Conservation (phyloP, 2,888 invertebrate species). For the Laothoe populi region DNA sequence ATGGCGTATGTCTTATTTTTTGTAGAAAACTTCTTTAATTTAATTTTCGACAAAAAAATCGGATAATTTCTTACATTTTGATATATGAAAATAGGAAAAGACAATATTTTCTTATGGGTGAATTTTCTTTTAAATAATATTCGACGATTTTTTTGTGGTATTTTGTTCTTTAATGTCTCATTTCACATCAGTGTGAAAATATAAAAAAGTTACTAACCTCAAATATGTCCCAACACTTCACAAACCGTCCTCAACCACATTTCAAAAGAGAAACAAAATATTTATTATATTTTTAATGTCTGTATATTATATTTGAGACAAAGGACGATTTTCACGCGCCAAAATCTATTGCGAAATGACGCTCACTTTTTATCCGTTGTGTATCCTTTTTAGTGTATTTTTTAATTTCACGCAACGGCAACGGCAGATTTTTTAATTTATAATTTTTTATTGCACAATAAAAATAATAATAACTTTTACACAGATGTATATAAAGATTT, state of each 20-base stretch:
- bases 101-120: too few species aligned
- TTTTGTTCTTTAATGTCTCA: too few species aligned
- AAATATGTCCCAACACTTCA: constrained; percentile 33
- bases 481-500: constrained; percentile 46
- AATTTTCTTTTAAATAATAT: too few species aligned
- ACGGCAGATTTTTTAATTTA: constrained; percentile 47
- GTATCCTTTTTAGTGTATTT: constrained; percentile 61
- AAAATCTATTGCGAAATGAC: constrained; percentile 43
- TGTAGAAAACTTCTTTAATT: background rate
- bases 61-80: too few species aligned
- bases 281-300: constrained; percentile 30
- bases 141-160: too few species aligned
- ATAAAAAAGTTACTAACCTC: constrained; percentile 35
- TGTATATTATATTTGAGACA: constrained; percentile 21
- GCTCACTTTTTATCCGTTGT: constrained; percentile 57
- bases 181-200: background rate
- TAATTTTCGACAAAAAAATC: too few species aligned
- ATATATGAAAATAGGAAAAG: too few species aligned
- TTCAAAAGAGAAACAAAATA: constrained; percentile 5
- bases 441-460: constrained; percentile 44
- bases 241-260: constrained; percentile 32
- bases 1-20: background rate
- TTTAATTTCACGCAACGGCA: constrained; percentile 65
- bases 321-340: constrained; percentile 38
- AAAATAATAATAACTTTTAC: constrained; percentile 43